Evolutionary conservation across 2,888 invertebrate genomes (phyloP), one percentile per base, ranked within the genome.

Genomic region (Euplexia lucipara): DNA sequence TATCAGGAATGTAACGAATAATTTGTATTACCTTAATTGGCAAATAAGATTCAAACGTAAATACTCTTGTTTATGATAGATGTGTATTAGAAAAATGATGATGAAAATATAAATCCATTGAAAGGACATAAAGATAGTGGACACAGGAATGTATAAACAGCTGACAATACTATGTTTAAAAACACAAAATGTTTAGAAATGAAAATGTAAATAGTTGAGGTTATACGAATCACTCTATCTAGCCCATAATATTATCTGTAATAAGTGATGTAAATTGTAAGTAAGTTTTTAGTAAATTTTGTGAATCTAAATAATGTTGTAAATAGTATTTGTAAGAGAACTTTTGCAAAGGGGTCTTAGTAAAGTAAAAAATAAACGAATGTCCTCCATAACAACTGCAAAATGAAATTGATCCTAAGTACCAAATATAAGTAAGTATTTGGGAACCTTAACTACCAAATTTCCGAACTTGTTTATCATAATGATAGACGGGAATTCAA

Each of bases 141-240:
- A 89, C 87, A 91, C 91, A 91, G 90, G 88, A 92, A 91, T 89
- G 92, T 89, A 92, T 87, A 90, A 92, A 88, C 93, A 93, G 92
- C 93, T 91, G 95, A 95, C 95, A 95, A 95, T 95, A 95, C 92
- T 94, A 95, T 87, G 88, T 88, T 94, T 74, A 74, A 91, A 87
- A 90, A 90, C 90, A 90, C 87, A 92, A 90, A 80, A 90, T 86
- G 90, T 86, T 91, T 91, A 92, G 90, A 86, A 75, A 85, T 52
- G 73, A 78, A 78, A 83, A 69, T 88, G 88, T 88, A 88, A 58
- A 88, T 90, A 87, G 86, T 86, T 92, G 91, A 91, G 89, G 89
- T 88, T 93, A 94, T 94, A 94, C 92, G 93, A 94, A 91, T 91
- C 91, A 91, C 83, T 91, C 88, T 93, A 90, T 88, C 86, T 92